Evolutionary conservation across 2,888 invertebrate genomes (phyloP).

Genomic region (Cecidostiba fungosa): DNA sequence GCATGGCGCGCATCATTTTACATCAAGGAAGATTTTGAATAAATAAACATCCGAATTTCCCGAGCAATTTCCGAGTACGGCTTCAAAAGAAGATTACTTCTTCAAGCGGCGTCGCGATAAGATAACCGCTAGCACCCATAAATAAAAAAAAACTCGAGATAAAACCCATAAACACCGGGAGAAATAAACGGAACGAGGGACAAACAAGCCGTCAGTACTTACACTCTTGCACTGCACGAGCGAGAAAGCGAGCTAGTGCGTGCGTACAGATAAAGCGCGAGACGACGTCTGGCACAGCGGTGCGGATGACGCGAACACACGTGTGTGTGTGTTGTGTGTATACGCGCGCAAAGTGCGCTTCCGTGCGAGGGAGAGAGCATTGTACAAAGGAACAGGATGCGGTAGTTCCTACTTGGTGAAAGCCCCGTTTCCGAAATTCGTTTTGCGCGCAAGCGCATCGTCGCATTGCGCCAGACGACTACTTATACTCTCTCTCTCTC

Average conservation of each 20-base stretch:
- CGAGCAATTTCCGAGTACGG: too few relatives aligned
- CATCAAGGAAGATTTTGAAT: neutral
- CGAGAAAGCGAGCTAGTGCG: neutral
- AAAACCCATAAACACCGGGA: neutral
- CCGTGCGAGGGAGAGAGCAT: neutral
- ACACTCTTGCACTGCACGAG: neutral
- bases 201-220: neutral
- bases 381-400: slow-evolving; percentile 39
- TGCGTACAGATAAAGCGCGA: neutral
- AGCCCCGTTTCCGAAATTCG: neutral
- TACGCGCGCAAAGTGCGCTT: slow-evolving; percentile 37
- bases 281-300: slow-evolving; percentile 1
- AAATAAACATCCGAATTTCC: neutral
- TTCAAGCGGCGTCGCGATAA: neutral
- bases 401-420: neutral
- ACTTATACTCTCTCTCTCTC: too few relatives aligned
- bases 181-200: neutral
- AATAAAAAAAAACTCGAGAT: neutral
- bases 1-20: too few relatives aligned
- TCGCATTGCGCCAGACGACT: too few relatives aligned
- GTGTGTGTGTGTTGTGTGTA: neutral
- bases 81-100: neutral
- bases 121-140: neutral
- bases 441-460: neutral
- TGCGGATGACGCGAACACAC: slow-evolving; percentile 38